Percentiles rank a stretch among this genome's conserved stretches.
phyloP scores from a whole-genome alignment of 2,113 vertebrate species.

The Hippocampus mohnikei region DNA sequence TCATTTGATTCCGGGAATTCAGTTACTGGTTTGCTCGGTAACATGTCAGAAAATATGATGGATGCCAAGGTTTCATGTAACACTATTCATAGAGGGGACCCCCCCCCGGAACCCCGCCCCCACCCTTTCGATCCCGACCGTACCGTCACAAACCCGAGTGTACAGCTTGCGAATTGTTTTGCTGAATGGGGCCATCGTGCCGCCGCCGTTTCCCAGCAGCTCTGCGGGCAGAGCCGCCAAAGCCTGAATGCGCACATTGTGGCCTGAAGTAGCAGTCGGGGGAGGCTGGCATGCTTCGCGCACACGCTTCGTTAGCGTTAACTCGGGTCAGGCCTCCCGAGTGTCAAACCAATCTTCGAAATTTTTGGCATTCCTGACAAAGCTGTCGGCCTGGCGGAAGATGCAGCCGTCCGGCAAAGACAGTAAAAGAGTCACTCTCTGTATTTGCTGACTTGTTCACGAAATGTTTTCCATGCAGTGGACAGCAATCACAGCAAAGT shows the following conservation, averaged over 20 bases:
- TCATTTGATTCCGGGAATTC: too few species aligned
- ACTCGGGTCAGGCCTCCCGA: constrained; percentile 52
- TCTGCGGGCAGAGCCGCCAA: not conserved
- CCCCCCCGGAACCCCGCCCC: too few species aligned
- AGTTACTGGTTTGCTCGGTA: too few species aligned
- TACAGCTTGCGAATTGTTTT: not conserved
- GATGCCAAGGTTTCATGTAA: too few species aligned
- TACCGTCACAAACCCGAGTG: not conserved
- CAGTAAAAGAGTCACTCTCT: not conserved
- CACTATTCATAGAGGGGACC: too few species aligned
- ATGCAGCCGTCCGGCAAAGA: not conserved
- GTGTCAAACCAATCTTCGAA: constrained; percentile 30
- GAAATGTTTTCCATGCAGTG: constrained; percentile 4
- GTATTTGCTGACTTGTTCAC: constrained; percentile 1
- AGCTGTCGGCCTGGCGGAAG: not conserved
- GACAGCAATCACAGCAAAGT: constrained; percentile 26
- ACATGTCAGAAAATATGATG: too few species aligned
- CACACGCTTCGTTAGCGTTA: constrained; percentile 41
- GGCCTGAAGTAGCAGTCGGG: constrained; percentile 13
- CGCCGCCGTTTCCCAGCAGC: not conserved
- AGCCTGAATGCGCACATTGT: constrained; percentile 21
- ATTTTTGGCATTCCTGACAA: constrained; percentile 20
- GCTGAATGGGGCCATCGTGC: not conserved
- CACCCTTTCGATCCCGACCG: not conserved
- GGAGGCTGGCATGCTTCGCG: constrained; percentile 24